phyloP scores from a whole-genome alignment of 2,113 vertebrate genomes.

The Cygnus atratus region DNA sequence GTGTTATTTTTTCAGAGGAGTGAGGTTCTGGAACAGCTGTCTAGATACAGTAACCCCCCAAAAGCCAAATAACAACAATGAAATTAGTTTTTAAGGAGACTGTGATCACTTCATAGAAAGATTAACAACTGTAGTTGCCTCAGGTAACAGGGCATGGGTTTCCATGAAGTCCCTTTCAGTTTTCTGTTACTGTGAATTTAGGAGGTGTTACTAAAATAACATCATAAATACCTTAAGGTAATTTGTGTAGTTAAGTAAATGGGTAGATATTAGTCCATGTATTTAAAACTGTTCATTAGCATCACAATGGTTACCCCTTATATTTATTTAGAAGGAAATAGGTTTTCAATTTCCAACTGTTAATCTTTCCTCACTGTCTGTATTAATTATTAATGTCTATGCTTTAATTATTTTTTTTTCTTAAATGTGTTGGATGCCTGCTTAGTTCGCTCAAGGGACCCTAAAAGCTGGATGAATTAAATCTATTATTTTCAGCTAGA shows the following conservation, averaged over 20 bases:
- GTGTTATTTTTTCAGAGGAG: neutral
- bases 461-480: neutral
- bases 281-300: neutral
- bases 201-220: neutral
- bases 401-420: neutral
- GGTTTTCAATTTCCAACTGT: neutral
- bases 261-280: neutral
- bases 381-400: neutral
- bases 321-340: constrained; percentile 19
- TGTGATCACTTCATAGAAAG: neutral
- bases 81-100: neutral
- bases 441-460: neutral
- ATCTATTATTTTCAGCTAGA: neutral
- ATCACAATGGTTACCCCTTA: neutral
- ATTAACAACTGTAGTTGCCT: neutral
- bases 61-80: neutral
- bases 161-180: neutral
- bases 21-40: neutral
- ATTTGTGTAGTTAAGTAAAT: neutral
- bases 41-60: neutral
- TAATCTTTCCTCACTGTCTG: neutral
- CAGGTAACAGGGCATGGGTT: neutral
- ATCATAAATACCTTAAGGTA: neutral
- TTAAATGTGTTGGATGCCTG: neutral
- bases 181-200: neutral